Evolutionary conservation across 2,797 vertebrate species (phyloP), one percentile per base, ranked within the genome.

Genomic region (Intellagama lesueurii): DNA sequence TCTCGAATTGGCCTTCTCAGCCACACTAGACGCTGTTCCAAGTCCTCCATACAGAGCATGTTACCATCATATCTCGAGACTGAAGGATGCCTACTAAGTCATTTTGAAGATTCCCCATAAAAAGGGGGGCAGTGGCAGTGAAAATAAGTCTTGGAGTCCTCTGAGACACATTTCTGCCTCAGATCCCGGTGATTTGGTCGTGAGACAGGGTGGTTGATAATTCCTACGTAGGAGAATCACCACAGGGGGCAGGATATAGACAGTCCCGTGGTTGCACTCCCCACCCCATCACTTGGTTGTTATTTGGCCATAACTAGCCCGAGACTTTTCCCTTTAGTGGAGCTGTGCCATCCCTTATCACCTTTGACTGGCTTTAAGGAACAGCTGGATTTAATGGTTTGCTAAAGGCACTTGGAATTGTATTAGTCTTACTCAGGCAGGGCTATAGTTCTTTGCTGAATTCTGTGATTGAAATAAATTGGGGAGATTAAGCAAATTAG

Each of bases 401-500:
- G 70, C 72, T 86, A 66, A 56, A 64, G 35, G 60, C 85, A 78
- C 30, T 68, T 69, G 49, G 85, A 66, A 68, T 78, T 30, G 6
- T n/a, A 68, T 78, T 68, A 86, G 26, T 44, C 73, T 68, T 17
- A 44, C 16, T 32, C 64, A 47, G 35, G 60, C 40, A 22, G 60
- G 35, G 9, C 75, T 68, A 24, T 16, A 64, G 28, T 49, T 78
- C 75, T 66, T 68, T 28, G 1, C 60, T 68, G n/a, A 30, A 49
- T 78, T 68, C 40, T 16, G 75, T 49, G 85, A 86, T 78, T 66
- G 85, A 86, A 86, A 86, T 78, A 78, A 86, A 78, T 86, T 30
- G 40, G 19, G 2, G 32, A 68, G 60, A 78, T 86, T 86, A 86
- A 68, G 60, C 16, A 66, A 77, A 86, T 86, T 14, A 77, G 56